Evolutionary conservation across 2,888 invertebrate species (phyloP).

Genomic region (Omphaloscelis lunosa): DNA sequence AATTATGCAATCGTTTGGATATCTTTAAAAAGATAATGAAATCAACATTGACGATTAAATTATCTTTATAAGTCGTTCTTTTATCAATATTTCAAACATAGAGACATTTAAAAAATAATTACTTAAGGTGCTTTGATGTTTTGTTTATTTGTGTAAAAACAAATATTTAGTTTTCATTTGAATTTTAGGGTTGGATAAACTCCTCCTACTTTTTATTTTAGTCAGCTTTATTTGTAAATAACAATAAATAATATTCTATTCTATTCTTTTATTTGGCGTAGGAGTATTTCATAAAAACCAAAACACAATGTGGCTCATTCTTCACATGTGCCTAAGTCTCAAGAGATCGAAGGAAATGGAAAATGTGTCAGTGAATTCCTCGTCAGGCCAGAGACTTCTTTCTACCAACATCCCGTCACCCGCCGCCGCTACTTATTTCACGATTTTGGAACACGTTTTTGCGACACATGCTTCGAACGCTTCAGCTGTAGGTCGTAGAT

Average conservation of each 20-base stretch:
- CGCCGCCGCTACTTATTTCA: constrained; percentile 51
- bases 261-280: not conserved
- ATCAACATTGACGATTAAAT: constrained; percentile 4
- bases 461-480: constrained; percentile 39
- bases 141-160: not conserved
- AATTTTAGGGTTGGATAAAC: not conserved
- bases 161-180: not conserved
- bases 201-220: not conserved
- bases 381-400: constrained; percentile 44
- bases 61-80: constrained; percentile 1
- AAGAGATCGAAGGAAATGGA: constrained; percentile 53
- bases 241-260: not conserved
- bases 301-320: not conserved
- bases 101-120: not conserved
- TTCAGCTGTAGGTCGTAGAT: constrained; percentile 35
- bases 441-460: constrained; percentile 55
- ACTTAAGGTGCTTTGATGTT: not conserved
- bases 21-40: constrained; percentile 22
- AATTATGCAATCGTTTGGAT: constrained; percentile 41
- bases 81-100: not conserved
- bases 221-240: not conserved
- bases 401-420: constrained; percentile 36
- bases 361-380: constrained; percentile 60
- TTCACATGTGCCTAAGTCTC: constrained; percentile 19
- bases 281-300: not conserved